Conservation (phyloP, 1,140 invertebrate species). For the Plodia interpunctella region DNA sequence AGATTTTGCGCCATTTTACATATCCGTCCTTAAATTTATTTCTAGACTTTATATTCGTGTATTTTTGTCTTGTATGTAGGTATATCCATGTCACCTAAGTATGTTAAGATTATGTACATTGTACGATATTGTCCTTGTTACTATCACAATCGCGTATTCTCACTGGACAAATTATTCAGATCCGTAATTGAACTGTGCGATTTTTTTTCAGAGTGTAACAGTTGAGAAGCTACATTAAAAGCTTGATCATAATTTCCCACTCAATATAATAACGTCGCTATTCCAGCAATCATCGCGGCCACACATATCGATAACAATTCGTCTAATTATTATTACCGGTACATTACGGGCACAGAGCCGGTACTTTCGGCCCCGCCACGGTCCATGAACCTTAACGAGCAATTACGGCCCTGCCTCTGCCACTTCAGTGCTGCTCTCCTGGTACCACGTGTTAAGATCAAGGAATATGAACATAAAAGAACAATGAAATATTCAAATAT, state of each 20-base stretch:
- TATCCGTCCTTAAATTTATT: neutral
- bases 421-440: conserved; percentile 45
- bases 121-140: no score
- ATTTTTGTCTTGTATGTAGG: no score
- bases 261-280: neutral
- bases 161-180: no score
- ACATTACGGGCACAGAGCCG: conserved; percentile 17
- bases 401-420: conserved; percentile 55
- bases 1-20: neutral
- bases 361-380: conserved; percentile 23
- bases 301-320: conserved; percentile 48
- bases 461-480: conserved; percentile 10
- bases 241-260: neutral
- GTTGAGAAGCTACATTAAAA: neutral
- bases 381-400: conserved; percentile 64
- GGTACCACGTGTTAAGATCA: conserved; percentile 28
- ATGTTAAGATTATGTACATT: no score
- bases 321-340: conserved; percentile 36
- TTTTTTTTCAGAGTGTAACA: no score
- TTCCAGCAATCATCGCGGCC: neutral
- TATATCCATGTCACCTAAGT: no score
- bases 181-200: no score
- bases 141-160: no score
- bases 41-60: neutral
- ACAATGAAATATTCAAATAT: no score